These are phyloP conservation scores for Diorhabda elongata DNA, from an alignment of 1,140 invertebrate species.

Conservation along the genomic window DNA sequence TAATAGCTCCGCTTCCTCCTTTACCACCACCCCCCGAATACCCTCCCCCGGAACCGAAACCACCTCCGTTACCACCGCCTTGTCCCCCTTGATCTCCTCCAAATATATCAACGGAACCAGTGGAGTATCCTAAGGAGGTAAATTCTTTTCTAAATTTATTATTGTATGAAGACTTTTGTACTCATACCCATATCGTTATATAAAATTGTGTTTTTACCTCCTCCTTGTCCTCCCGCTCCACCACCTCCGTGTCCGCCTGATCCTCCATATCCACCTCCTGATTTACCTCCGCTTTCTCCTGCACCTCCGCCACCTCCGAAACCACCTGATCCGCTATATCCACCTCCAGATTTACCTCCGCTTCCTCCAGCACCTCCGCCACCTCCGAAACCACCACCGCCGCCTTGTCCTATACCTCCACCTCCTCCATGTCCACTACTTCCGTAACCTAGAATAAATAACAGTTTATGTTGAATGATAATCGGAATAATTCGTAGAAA, in stretches of 20 bases:
- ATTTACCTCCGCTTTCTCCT: background rate
- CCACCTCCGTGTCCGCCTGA: background rate
- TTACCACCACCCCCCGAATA: background rate
- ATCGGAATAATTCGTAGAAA: no score
- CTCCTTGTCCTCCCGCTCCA: no score
- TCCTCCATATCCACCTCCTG: background rate
- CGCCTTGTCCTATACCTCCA: background rate
- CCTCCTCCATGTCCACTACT: background rate
- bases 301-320: background rate
- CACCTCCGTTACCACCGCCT: background rate
- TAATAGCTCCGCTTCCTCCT: background rate
- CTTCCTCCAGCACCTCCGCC: background rate
- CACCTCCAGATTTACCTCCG: background rate
- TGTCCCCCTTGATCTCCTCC: background rate
- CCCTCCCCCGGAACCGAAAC: background rate
- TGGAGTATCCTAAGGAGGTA: background rate
- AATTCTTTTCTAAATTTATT: background rate
- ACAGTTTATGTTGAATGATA: background rate
- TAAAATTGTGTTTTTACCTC: no score
- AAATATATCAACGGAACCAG: background rate
- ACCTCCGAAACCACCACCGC: background rate
- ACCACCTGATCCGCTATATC: background rate
- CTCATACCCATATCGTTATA: no score
- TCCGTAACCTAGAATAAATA: no score
- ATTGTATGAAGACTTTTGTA: no score